Percentiles rank a stretch among this genome's conserved stretches.
Evolutionary conservation across 2,888 invertebrate species (phyloP).

Genomic region (Drymonia ruficornis): DNA sequence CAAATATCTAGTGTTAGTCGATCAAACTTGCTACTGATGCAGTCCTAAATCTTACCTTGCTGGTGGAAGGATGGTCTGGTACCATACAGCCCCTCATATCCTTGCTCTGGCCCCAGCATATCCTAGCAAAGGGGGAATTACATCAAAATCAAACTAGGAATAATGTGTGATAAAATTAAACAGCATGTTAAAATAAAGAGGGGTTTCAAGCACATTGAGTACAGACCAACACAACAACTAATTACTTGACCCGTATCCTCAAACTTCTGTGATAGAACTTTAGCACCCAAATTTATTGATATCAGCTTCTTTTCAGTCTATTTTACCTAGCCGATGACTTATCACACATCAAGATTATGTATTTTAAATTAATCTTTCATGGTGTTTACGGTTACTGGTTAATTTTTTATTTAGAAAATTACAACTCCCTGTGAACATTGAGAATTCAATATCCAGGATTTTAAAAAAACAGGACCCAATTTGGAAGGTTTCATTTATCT

Average conservation of each 20-base stretch:
- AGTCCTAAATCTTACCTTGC: conserved; percentile 87
- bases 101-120: conserved; percentile 95
- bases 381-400: no score
- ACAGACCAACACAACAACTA: conserved; percentile 23
- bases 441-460: no score
- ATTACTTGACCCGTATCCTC: not conserved
- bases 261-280: not conserved
- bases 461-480: no score
- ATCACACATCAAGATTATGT: no score
- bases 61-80: conserved; percentile 96
- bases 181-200: conserved; percentile 45
- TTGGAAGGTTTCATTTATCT: no score
- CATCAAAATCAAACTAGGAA: conserved; percentile 55
- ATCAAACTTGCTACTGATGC: conserved; percentile 46
- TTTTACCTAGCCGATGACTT: no score
- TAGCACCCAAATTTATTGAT: no score
- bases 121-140: conserved; percentile 86
- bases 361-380: no score
- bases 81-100: conserved; percentile 96
- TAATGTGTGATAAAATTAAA: conserved; percentile 36
- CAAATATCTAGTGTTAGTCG: conserved; percentile 52
- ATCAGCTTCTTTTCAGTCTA: no score
- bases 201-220: conserved; percentile 29
- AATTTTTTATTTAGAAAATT: no score
- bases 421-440: no score